Percentiles rank a stretch among this genome's conserved stretches.
phyloP scores from a whole-genome alignment of 2,797 vertebrate species.

The Artibeus lituratus region DNA sequence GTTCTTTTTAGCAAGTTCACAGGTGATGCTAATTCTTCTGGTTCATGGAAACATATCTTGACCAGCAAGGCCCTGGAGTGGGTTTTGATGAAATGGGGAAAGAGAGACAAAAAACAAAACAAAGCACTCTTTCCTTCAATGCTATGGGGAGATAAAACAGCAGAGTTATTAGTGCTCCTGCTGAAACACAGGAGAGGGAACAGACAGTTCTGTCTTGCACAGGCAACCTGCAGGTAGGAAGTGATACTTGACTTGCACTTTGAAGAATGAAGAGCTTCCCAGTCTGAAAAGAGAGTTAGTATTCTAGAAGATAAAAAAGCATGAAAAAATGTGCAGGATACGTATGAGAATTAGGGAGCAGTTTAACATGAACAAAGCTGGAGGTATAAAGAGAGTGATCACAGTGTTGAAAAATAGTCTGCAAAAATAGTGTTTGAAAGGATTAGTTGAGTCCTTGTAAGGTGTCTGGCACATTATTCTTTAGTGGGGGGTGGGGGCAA shows the following conservation, averaged over 20 bases:
- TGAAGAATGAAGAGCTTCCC: background rate
- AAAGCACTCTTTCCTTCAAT: background rate
- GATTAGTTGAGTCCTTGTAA: background rate
- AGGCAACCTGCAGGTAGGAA: background rate
- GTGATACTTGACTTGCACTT: background rate
- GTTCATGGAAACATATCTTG: background rate
- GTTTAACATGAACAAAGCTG: background rate
- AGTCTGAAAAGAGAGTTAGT: background rate
- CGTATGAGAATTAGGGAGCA: background rate
- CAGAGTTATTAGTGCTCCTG: background rate
- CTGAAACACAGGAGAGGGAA: background rate
- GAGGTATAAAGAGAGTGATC: background rate
- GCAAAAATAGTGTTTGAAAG: background rate
- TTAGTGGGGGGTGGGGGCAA: background rate
- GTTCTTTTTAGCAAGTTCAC: background rate
- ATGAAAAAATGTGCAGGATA: rapidly evolving
- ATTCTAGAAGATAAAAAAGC: background rate
- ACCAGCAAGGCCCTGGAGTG: background rate
- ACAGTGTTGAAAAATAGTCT: background rate
- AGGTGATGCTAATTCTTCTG: background rate
- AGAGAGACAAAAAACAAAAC: background rate
- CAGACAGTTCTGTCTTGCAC: background rate
- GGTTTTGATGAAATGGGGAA: background rate
- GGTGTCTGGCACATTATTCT: background rate
- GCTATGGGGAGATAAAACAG: too few species aligned